These are phyloP conservation scores for Macroramphosus scolopax DNA, from an alignment of 2,797 vertebrate species.

Conservation along the genomic window DNA sequence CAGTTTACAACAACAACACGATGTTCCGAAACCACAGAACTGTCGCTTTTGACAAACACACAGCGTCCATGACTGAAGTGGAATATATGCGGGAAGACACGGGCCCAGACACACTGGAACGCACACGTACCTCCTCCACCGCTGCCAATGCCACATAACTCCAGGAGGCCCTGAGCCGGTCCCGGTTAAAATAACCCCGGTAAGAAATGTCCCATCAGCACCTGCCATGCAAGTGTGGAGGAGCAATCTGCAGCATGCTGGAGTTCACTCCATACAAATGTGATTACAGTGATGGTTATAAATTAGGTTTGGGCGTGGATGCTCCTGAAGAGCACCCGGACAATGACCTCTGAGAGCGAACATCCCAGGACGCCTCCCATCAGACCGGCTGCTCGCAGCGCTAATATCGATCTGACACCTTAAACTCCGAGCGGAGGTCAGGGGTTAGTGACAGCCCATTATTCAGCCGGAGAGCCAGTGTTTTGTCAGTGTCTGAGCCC, in stretches of 20 bases:
- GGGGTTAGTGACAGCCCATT: slow-evolving; percentile 72
- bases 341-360: background rate
- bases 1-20: slow-evolving; percentile 37
- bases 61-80: slow-evolving; percentile 12
- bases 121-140: slow-evolving; percentile 1
- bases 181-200: slow-evolving; percentile 49
- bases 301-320: background rate
- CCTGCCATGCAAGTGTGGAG: slow-evolving; percentile 12
- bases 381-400: slow-evolving; percentile 46
- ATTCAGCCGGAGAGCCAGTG: slow-evolving; percentile 69
- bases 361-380: slow-evolving; percentile 30
- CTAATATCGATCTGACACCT: slow-evolving; percentile 65
- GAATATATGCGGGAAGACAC: background rate
- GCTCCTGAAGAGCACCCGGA: slow-evolving; percentile 3
- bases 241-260: background rate
- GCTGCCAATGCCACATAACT: slow-evolving; percentile 30
- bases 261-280: background rate
- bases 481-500: slow-evolving; percentile 60
- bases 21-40: slow-evolving; percentile 8
- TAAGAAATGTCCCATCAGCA: slow-evolving; percentile 39
- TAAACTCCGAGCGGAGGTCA: slow-evolving; percentile 68
- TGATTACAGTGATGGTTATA: background rate
- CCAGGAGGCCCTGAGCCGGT: slow-evolving; percentile 19
- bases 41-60: slow-evolving; percentile 13
- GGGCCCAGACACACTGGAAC: slow-evolving; percentile 12